Base-by-base conservation (phyloP, 2,888 invertebrate genomes). In the Drosophila setosimentum region DNA sequence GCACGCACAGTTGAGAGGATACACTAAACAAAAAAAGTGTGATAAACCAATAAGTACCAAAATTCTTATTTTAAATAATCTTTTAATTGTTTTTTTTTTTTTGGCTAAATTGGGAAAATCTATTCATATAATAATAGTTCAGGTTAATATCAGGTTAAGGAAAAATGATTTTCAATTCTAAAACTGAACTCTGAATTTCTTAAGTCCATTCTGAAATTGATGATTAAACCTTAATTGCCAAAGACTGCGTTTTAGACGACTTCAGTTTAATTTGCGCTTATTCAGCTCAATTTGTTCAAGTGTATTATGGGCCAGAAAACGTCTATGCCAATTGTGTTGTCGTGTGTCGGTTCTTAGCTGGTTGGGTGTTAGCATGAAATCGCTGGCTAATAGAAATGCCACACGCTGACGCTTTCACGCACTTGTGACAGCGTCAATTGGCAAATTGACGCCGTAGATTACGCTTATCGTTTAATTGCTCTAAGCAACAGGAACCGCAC, bases 401-500 rank as follows among this genome's bases (percentile, higher is more conserved):
- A 53, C 76, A 53, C 72, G 71, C 76, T 78, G 73, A 83, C 87
- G 84, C 75, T 83, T 89, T 90, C 76, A 87, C 85, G 82, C 85
- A 89, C 82, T 84, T 76, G 87, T 75, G 79, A 74, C 70, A 68
- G 62, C 65, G 80, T 69, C 78, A 83, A 90, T 90, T 90, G 90
- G 70, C 78, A 89, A 85, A 82, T 85, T 82, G 72, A 82, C 83
- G 82, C 76, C 76, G 68, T 72, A 87, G 86, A 91, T 86, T 76
- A 82, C 70, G 85, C 86, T 91, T 89, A 86, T 86, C 90, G 79
- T 76, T 86, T 87, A 86, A 86, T 90, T 84, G 88, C 82, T 72
- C 48, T 57, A 73, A 85, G 90, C 90, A 90, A 84, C 90, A 88
- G 90, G 90, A 86, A 69, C 53, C 61, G 59, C 49, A 66, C 49